Conservation (phyloP, 2,888 invertebrate genomes). For the Geophilus truncorum region DNA sequence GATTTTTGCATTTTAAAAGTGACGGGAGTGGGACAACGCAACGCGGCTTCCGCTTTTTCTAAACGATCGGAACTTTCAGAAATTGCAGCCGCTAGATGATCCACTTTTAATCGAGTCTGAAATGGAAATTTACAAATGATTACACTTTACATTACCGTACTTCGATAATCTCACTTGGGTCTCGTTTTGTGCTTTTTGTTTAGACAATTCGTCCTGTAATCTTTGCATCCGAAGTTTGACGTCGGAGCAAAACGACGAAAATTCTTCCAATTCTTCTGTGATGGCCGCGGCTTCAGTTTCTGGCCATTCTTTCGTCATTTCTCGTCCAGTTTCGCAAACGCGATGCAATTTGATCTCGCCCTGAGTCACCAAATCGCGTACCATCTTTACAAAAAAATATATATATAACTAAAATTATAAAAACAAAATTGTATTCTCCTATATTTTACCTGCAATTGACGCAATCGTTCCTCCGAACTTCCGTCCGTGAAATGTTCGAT, state of each 20-base stretch:
- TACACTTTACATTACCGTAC: no score
- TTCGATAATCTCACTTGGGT: slow-evolving; percentile 52
- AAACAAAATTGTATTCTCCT: no score
- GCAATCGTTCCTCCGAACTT: not conserved
- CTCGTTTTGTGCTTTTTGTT: slow-evolving; percentile 52
- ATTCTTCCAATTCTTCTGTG: not conserved
- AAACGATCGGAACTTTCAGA: slow-evolving; percentile 65
- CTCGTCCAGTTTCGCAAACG: not conserved
- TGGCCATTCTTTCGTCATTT: not conserved
- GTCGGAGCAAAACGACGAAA: not conserved
- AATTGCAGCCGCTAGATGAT: slow-evolving; percentile 64
- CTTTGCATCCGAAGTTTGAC: not conserved
- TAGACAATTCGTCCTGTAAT: slow-evolving; percentile 42
- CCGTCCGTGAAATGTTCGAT: not conserved
- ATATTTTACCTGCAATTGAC: not conserved
- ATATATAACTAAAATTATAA: not conserved
- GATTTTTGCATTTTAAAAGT: slow-evolving; percentile 36
- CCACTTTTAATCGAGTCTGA: not conserved
- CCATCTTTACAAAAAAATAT: not conserved
- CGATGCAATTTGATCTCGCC: not conserved
- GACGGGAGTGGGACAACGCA: slow-evolving; percentile 37
- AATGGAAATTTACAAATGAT: no score
- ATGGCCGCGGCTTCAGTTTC: not conserved
- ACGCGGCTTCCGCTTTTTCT: slow-evolving; percentile 57
- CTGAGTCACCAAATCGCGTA: not conserved